These are phyloP conservation scores for Magallana gigas DNA, from an alignment of 1,140 invertebrate genomes.

Conservation along the genomic window DNA sequence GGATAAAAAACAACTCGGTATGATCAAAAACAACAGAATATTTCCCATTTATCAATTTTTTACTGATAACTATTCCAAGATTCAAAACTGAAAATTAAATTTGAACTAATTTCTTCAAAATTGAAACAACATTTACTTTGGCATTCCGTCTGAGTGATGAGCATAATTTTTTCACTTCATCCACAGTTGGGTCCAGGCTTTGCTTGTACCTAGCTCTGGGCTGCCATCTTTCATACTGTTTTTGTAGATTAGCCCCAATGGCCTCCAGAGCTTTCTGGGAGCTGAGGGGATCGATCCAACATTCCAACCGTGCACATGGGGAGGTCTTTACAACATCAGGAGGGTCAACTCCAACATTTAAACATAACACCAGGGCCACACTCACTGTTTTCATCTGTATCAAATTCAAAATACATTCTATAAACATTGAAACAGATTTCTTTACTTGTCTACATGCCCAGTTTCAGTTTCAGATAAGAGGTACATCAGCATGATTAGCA, in stretches of 20 bases:
- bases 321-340: constrained; percentile 98
- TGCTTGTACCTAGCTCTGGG: constrained; percentile 93
- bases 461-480: too few relatives aligned
- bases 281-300: constrained; percentile 96
- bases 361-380: constrained; percentile 97
- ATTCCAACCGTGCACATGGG: constrained; percentile 96
- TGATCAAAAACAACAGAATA: too few relatives aligned
- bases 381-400: constrained; percentile 90
- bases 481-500: too few relatives aligned
- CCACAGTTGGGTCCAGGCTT: constrained; percentile 96
- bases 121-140: constrained; percentile 81
- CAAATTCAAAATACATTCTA: neutral
- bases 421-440: too few relatives aligned
- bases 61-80: too few relatives aligned
- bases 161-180: constrained; percentile 98
- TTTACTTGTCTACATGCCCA: too few relatives aligned
- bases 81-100: too few relatives aligned
- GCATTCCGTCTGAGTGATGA: constrained; percentile 96
- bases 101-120: too few relatives aligned
- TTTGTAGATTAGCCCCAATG: constrained; percentile 94
- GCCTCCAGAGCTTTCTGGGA: constrained; percentile 96
- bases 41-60: too few relatives aligned
- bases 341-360: constrained; percentile 99
- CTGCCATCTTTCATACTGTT: constrained; percentile 97
- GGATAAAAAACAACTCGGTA: too few relatives aligned